Evolutionary conservation across 1,140 invertebrate genomes (phyloP), one percentile per base, ranked within the genome.

Genomic region (Archivesica marissinica): DNA sequence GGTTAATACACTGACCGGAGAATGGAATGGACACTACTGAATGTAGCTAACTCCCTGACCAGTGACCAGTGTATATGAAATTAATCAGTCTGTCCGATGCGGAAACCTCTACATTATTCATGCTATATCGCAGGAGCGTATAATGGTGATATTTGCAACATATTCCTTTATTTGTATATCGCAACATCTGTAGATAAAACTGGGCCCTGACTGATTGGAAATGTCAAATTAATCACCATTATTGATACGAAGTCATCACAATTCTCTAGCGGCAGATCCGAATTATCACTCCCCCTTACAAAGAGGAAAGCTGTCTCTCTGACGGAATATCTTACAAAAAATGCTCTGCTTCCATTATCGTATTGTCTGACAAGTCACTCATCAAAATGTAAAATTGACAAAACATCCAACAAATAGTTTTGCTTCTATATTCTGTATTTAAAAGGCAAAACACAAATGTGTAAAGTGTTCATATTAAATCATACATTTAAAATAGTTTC

Each of bases 161-260:
- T 72, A 72, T 72, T 72, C 68, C 68, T 44, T 72, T 72, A 72
- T 72, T 72, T 72, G 68, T 72, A 72, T 72, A 72, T 25, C 28
- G 25, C 33, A 72, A 72, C 68, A 72, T 72, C 68, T 47, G 68
- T 72, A 72, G 68, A 72, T 72, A 72, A 72, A 72, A 72, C n/a
- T 44, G 1, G 41, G 41, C 50, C 39, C 41, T 50, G 68, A 30
- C 68, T 72, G 68, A 76, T 76, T 56, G 74, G 33, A 41, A 76
- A 66, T 79, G 77, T 79, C 77, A 79, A 64, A 79, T 79, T 79
- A 79, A 79, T 79, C 77, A 79, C 41, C 15, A 72, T 50, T 72
- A 72, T 72, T 72, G 68, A 72, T 72, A 44, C 41, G 4, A 47
- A 33, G 39, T 72, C 68, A 72, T 72, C 68, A 72, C 28, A 33